Evolutionary conservation across 1,140 invertebrate species (phyloP).

Genomic region (Heliconius himera): DNA sequence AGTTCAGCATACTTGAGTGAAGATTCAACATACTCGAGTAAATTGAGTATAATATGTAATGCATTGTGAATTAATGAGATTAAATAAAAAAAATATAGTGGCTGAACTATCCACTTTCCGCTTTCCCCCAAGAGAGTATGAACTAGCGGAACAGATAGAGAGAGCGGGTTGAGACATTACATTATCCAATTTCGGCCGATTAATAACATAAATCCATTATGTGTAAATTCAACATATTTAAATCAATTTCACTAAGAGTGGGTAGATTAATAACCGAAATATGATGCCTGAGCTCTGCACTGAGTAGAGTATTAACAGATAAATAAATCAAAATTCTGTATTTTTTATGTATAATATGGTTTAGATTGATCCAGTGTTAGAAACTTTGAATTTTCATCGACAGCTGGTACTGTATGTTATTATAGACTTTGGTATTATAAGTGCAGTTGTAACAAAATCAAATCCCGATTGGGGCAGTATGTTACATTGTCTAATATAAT

Average conservation of each 20-base stretch:
- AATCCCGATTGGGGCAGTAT: background rate
- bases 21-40: background rate
- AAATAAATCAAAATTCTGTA: background rate
- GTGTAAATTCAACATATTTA: background rate
- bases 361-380: background rate
- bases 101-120: background rate
- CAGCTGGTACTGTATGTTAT: constrained; percentile 8
- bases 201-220: background rate
- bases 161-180: too few species aligned
- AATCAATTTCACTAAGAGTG: background rate
- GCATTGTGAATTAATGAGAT: background rate
- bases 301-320: background rate
- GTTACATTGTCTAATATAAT: too few species aligned
- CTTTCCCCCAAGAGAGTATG: background rate
- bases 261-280: background rate
- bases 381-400: background rate
- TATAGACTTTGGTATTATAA: background rate
- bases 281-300: background rate
- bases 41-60: background rate
- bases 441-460: background rate
- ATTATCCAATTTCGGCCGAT: too few species aligned
- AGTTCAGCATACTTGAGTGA: constrained; percentile 3
- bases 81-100: background rate
- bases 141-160: too few species aligned
- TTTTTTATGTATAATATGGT: background rate